Base-by-base conservation (phyloP, 64 coral and sea anemone species). In the Catalaphyllia jardinei region DNA sequence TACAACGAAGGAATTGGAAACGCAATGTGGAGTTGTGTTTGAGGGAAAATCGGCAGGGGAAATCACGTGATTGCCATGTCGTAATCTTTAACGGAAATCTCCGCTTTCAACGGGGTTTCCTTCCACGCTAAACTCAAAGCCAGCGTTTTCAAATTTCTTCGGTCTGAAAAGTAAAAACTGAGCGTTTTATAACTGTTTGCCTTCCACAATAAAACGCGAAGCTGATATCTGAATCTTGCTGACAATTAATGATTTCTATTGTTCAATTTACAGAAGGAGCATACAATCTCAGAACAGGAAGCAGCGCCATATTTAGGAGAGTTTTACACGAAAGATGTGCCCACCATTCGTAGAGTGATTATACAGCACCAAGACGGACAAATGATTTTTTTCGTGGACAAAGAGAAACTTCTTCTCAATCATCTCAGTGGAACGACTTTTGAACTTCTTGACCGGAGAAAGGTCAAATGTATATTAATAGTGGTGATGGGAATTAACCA, bases 381-480 rank as follows among this genome's bases (percentile, higher is more conserved):
- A 54, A 16, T 91, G 22, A 5, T 4, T 38, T 74, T 83, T 30
- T 49, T 29, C 27, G 79, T 74, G 25, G 9, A 76, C 10, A 19
- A 12, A 42, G 3, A 7, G 3, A 16, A 16, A 12, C 74, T 91
- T 84, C 57, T 60, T 49, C 55, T 91, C 11, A 91, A 76, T 24
- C 81, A 49, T 65, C 17, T 91, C 55, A n/a, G 74, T 29, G 81
- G 81, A 29, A 76, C 67, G 12, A 91, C 79, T 17, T 91, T 91
- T 91, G 89, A 91, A 76, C 79, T 91, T 2, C 75, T 80, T 73
- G 89, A 91, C 60, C 71, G 89, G 7, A 74, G 71, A 67, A 67
- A 62, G 20, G 35, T 52, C 12, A 17, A 57, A 15, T 91, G 89
- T 38, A 38, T 91, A 49, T 2, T 9, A 7, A 82, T 85, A 49